These are phyloP conservation scores for Podarcis cretensis DNA, from an alignment of 2,113 vertebrate species.

Conservation along the genomic window DNA sequence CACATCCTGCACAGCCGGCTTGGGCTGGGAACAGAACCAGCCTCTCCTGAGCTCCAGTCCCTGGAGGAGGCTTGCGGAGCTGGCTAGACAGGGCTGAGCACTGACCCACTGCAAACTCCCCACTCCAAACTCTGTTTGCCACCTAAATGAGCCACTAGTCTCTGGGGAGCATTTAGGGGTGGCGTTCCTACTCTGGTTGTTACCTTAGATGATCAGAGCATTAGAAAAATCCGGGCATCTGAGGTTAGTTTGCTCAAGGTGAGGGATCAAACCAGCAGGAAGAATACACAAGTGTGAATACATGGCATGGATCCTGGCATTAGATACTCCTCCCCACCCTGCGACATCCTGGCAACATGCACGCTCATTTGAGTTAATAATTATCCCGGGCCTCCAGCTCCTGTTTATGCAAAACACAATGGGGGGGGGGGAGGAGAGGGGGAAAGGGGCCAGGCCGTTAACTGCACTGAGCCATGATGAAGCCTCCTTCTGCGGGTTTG, in stretches of 20 bases:
- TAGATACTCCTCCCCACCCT: no score
- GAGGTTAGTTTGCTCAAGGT: not conserved
- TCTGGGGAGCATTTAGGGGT: not conserved
- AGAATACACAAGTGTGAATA: no score
- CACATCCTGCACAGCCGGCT: not conserved
- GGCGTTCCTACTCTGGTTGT: not conserved
- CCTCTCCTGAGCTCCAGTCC: not conserved
- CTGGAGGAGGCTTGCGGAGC: not conserved
- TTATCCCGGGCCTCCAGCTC: not conserved
- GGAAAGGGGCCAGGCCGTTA: not conserved
- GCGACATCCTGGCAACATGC: not conserved
- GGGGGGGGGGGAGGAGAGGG: not conserved
- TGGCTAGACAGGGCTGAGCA: not conserved
- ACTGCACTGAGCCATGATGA: no score
- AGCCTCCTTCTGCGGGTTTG: not conserved
- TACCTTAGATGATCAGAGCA: not conserved
- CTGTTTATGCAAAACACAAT: not conserved
- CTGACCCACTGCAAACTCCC: not conserved
- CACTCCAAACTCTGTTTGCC: not conserved
- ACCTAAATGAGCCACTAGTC: not conserved
- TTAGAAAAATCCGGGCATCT: not conserved
- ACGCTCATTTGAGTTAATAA: no score
- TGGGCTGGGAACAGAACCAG: not conserved
- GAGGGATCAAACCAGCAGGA: not conserved
- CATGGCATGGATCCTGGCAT: not conserved